Evolutionary conservation across 2,888 invertebrate genomes (phyloP), one percentile per base, ranked within the genome.

Genomic region (Acleris cristana): DNA sequence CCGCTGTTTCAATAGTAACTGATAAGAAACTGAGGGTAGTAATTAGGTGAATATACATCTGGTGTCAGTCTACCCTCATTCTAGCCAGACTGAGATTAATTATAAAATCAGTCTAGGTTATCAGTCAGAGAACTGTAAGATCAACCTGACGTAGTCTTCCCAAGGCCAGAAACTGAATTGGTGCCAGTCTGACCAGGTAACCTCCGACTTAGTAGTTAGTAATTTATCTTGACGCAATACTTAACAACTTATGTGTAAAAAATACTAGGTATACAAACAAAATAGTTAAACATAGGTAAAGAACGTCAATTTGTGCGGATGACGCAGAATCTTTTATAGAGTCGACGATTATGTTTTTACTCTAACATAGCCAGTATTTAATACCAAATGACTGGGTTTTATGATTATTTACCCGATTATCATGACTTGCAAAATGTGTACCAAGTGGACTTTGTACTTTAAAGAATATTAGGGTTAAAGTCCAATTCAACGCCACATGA

Each of bases 371-470:
- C 19, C 34, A 26, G 53, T 62, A 67, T 67, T 63, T 63, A 48
- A 63, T 58, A 67, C 19, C 40, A 59, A 62, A 62, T 57, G 21
- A 26, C 57, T 34, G 57, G 57, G 49, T 58, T 67, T 63, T 62
- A 45, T 62, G 61, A 57, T 52, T 62, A 48, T 21, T 18, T 48
- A 48, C 48, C 48, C 7, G 16, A 62, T 66, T 58, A 67, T 52
- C 53, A 30, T 63, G 62, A 67, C 62, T 67, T 57, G 67, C 67
- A 67, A 44, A 53, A 58, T 7, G 21, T 16, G 3, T 0, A 51
- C 65, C 1, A 26, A 26, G 51, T 53, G 58, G 62, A 63, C 62
- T 67, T 67, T 62, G 67, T 21, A 58, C 53, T 23, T 3, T 49
- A 16, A 40, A 48, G 34, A 34, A 53, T 57, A 45, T 5, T 16